These are phyloP conservation scores for Acanthosepion lycidas DNA, from an alignment of 2,888 invertebrate species.

Conservation along the genomic window DNA sequence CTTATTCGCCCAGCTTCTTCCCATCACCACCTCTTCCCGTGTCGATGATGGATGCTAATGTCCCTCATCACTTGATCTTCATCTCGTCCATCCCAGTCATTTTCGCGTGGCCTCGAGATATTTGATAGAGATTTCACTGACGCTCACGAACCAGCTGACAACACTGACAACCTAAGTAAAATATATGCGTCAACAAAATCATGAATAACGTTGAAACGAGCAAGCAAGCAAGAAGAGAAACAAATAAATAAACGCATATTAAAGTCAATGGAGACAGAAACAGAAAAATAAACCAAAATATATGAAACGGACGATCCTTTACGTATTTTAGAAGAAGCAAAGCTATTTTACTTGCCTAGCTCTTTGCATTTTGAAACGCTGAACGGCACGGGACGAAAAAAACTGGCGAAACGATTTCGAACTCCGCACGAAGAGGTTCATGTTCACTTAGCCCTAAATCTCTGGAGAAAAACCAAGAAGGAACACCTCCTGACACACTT, in stretches of 20 bases:
- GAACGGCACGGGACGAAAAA: no score
- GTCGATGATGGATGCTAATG: slow-evolving; percentile 8
- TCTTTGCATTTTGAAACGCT: no score
- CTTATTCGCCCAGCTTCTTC: not conserved
- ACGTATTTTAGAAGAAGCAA: no score
- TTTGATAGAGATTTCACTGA: slow-evolving; percentile 23
- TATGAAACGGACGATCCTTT: no score
- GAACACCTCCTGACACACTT: no score
- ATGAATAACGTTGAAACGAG: slow-evolving; percentile 14
- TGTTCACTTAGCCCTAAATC: no score
- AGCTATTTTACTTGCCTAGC: no score
- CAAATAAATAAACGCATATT: not conserved
- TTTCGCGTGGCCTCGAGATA: not conserved
- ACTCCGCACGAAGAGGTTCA: no score
- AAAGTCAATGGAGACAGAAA: not conserved
- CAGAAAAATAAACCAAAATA: no score
- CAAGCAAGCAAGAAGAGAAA: not conserved
- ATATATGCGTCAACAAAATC: slow-evolving; percentile 22
- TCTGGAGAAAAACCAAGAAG: no score
- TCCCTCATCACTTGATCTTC: slow-evolving; percentile 33
- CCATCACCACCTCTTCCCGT: not conserved
- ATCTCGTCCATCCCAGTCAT: not conserved
- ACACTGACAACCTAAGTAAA: slow-evolving; percentile 11
- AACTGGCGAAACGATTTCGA: no score
- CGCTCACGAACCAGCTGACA: slow-evolving; percentile 33